These are phyloP conservation scores for Vespertilio murinus DNA, from an alignment of 2,797 vertebrate species.

Conservation along the genomic window DNA sequence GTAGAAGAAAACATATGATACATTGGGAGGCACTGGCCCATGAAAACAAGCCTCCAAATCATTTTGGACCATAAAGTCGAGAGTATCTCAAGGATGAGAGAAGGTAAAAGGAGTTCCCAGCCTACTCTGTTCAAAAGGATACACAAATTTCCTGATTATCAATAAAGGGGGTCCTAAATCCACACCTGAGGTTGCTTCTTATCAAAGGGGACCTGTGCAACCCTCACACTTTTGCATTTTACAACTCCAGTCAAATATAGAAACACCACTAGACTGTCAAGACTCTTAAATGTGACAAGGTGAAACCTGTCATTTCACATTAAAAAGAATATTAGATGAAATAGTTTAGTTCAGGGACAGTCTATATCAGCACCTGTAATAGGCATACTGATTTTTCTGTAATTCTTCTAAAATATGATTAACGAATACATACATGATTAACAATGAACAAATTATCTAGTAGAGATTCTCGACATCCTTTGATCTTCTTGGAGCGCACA, in stretches of 20 bases:
- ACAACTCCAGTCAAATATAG: not conserved
- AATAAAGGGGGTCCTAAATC: not conserved
- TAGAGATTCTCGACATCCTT: conserved; percentile 80
- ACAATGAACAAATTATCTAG: conserved; percentile 85
- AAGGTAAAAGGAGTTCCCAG: not conserved
- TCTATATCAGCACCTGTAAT: not conserved
- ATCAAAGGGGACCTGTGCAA: not conserved
- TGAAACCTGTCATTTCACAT: not conserved
- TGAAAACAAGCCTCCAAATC: conserved; percentile 1
- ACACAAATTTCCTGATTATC: not conserved
- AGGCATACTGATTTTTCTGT: not conserved
- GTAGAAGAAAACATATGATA: not conserved
- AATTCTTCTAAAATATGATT: conserved; percentile 43
- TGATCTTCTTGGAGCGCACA: conserved; percentile 86
- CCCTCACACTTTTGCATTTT: not conserved
- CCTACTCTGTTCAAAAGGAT: not conserved
- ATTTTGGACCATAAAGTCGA: not conserved
- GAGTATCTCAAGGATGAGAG: not conserved
- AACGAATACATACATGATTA: conserved; percentile 85
- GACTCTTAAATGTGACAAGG: not conserved
- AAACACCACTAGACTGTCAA: not conserved
- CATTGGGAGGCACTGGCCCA: not conserved
- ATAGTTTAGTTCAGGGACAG: not conserved
- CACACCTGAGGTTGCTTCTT: not conserved
- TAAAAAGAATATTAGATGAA: not conserved